Base-by-base conservation (phyloP, 1,140 invertebrate genomes). In the Drosophila pectinifera region DNA sequence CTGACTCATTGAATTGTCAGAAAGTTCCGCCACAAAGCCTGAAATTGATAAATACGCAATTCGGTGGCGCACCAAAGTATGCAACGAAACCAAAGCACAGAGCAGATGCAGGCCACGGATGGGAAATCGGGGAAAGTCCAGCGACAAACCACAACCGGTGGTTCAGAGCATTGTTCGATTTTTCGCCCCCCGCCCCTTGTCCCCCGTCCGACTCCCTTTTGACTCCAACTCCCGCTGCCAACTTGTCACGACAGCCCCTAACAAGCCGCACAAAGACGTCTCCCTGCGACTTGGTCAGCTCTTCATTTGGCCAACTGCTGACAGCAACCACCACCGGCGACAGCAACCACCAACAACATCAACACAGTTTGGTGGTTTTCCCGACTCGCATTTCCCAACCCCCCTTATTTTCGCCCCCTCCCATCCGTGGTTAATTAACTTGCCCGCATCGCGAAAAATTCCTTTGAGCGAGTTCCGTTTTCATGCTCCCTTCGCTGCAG, bases 251-350 rank as follows among this genome's bases (percentile, higher is more conserved):
- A 41, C 64, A 42, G 34, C 55, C 58, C 42, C 53, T 54, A 72
- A 57, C 65, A 53, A 78, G 53, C 65, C 63, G 43, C 78, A 73
- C 65, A 83, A 83, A 69, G 68, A 53, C 82, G 63, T 86, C 49
- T 22, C 62, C 72, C 58, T 41, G 53, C 72, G 73, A 72, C 63
- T 57, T 78, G 83, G 82, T 76, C 83, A 82, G 79, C 79, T 83
- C 79, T 83, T 79, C 83, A 78, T 73, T 86, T 88, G 83, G 83
- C 73, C 84, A 88, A 64, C 79, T 79, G 76, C 63, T 77, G 83
- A 83, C 79, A 88, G 69, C 53, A 39, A 55, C 67, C 70, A 53
- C 54, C 53, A 61, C 24, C 46, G 61, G 24, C 41, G 48, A 24
- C 39, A 42, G 5, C 34, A 41, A 28, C 56, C 59, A 41, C 36